A percentile compares a stretch with the other conserved stretches of the same genome.
phyloP scores from a whole-genome alignment of 2,113 vertebrate genomes.

The Urocitellus parryii region DNA sequence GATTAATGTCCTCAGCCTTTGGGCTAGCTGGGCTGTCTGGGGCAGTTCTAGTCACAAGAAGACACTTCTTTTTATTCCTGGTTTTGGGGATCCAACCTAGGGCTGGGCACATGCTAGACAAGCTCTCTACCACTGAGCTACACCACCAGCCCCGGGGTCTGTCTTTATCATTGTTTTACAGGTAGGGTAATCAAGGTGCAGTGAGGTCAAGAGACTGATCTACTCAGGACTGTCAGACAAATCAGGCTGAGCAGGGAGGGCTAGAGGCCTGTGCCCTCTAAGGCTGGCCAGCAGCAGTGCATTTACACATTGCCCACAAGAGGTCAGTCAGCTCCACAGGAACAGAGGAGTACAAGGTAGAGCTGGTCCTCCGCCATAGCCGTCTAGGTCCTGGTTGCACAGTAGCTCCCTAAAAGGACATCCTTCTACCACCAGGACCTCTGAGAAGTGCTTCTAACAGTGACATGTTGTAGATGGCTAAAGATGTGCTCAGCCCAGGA shows the following conservation, averaged over 20 bases:
- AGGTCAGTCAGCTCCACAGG: conserved; percentile 33
- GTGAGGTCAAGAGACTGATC: not conserved
- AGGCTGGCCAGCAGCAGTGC: not conserved
- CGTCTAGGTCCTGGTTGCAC: not conserved
- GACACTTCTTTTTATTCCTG: not conserved
- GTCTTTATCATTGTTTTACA: not conserved
- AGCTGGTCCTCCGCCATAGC: not conserved
- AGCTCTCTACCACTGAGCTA: not conserved
- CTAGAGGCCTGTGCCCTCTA: too few relatives aligned
- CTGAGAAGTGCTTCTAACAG: not conserved
- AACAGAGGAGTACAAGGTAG: not conserved
- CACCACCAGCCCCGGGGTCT: not conserved
- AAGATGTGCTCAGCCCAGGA: not conserved
- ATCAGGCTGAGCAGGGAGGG: not conserved
- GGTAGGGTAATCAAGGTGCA: not conserved
- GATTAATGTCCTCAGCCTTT: not conserved
- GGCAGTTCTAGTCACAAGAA: not conserved
- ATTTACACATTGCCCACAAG: conserved; percentile 55
- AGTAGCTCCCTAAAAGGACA: conserved; percentile 65
- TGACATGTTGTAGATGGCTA: not conserved
- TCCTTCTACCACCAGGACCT: not conserved
- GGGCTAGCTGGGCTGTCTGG: not conserved
- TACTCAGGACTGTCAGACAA: not conserved
- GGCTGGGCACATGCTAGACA: not conserved
- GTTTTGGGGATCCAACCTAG: not conserved